Base-by-base conservation (phyloP, 2,888 invertebrate species). In the Endotricha flammealis region DNA sequence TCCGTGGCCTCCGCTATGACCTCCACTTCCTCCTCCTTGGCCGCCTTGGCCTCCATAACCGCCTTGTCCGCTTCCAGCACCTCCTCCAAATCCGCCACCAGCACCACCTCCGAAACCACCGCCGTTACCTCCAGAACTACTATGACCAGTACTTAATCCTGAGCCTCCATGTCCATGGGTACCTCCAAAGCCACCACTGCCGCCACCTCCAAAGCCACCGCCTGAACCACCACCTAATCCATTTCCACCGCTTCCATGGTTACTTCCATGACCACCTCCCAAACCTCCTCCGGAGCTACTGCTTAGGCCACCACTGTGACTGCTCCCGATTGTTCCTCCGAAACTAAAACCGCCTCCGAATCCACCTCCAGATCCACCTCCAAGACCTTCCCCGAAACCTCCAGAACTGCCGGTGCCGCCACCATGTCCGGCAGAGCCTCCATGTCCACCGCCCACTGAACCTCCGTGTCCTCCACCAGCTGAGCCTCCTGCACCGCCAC, bases 211-310 rank as follows among this genome's bases (percentile, higher is more conserved):
- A 2, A 31, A 30, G 2, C 31, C 32, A 12, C 36, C 24, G 7
- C 44, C 46, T 4, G 16, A 25, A 16, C 45, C 39, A 9, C 48
- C 44, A 14, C 49, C 37, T 13, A 47, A 32, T 13, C 50, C 38
- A 29, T 41, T 14, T 6, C 49, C 45, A 16, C 46, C 39, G 4
- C 49, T 49, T 12, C 41, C 44, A 32, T 16, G 2, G 7, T 29
- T 12, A 23, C 48, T 36, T 13, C 50, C 34, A 28, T 41, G 22
- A 7, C 49, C 45, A 13, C 46, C 39, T 5, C 50, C 53, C 8
- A 22, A 23, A 1, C 57, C 62, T 22, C 60, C 52, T 24, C 58
- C 62, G 48, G 49, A 12, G 46, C 61, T 48, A 42, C 66, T 45
- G 44, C 62, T 39, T 44, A 64, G 28, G 39, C 68, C 44, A 34